Conservation (phyloP, 2,888 invertebrate species). For the Dasysyrphus albostriatus region DNA sequence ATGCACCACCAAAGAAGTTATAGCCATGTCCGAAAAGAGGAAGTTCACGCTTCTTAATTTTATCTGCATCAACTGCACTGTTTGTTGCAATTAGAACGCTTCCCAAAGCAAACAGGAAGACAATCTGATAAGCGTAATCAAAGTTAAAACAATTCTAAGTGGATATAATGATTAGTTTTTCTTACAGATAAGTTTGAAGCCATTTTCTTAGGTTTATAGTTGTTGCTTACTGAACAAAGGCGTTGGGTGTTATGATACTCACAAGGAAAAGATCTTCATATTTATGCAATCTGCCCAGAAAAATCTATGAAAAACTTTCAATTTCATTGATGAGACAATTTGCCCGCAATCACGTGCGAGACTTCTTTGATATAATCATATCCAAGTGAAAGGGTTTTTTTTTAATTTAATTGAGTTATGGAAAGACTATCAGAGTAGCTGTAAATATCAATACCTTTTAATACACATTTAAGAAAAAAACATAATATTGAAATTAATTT, state of each 20-base stretch:
- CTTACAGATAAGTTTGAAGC: slow-evolving; percentile 65
- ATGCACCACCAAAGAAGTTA: slow-evolving; percentile 57
- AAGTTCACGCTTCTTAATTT: slow-evolving; percentile 67
- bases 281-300: slow-evolving; percentile 49
- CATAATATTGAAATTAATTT: not conserved
- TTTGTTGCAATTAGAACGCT: not conserved
- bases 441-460: not conserved
- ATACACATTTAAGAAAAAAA: not conserved
- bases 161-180: not conserved
- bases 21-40: slow-evolving; percentile 63
- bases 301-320: slow-evolving; percentile 42
- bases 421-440: not conserved
- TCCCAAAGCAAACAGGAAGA: slow-evolving; percentile 44
- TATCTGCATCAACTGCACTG: slow-evolving; percentile 25
- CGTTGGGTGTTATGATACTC: slow-evolving; percentile 45
- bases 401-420: slow-evolving; percentile 29
- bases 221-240: slow-evolving; percentile 56
- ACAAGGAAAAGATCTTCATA: slow-evolving; percentile 17
- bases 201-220: slow-evolving; percentile 65
- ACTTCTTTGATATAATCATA: slow-evolving; percentile 19
- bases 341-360: slow-evolving; percentile 48
- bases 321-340: slow-evolving; percentile 57
- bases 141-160: too few relatives aligned
- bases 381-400: slow-evolving; percentile 54
- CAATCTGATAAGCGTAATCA: slow-evolving; percentile 33